Evolutionary conservation across 64 coral and sea anemone genomes (phyloP).

Genomic region (Exaiptasia diaphana): DNA sequence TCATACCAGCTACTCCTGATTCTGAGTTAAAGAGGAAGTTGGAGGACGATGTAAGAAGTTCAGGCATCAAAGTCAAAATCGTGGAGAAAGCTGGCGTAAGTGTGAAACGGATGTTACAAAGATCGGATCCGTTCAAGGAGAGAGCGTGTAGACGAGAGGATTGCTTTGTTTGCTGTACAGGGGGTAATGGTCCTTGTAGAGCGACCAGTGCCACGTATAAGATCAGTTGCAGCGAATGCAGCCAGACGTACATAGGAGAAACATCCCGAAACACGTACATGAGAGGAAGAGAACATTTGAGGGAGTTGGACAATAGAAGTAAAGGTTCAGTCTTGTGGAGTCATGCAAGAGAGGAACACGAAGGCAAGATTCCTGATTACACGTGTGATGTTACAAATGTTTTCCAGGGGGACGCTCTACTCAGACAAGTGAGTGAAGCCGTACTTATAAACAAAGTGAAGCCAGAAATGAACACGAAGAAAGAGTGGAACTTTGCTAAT

Average conservation of each 20-base stretch:
- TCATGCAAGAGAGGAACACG: background rate
- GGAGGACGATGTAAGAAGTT: too few species aligned
- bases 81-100: slow-evolving; percentile 9
- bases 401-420: background rate
- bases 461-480: background rate
- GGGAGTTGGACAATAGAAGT: background rate
- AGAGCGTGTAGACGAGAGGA: background rate
- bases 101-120: slow-evolving; percentile 21
- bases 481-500: background rate
- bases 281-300: background rate
- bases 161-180: slow-evolving; percentile 32
- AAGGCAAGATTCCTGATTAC: background rate
- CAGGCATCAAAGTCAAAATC: too few species aligned
- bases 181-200: slow-evolving; percentile 18
- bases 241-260: slow-evolving; percentile 29
- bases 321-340: background rate
- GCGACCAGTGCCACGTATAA: background rate
- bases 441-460: background rate
- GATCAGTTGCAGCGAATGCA: slow-evolving; percentile 20
- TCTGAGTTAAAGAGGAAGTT: too few species aligned
- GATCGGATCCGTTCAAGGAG: slow-evolving; percentile 30
- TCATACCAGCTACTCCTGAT: too few species aligned
- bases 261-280: slow-evolving; percentile 13
- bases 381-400: background rate
- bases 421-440: background rate